phyloP scores from a whole-genome alignment of 37 sponge, comb jelly and placozoan species.

The Ianthella basta region DNA sequence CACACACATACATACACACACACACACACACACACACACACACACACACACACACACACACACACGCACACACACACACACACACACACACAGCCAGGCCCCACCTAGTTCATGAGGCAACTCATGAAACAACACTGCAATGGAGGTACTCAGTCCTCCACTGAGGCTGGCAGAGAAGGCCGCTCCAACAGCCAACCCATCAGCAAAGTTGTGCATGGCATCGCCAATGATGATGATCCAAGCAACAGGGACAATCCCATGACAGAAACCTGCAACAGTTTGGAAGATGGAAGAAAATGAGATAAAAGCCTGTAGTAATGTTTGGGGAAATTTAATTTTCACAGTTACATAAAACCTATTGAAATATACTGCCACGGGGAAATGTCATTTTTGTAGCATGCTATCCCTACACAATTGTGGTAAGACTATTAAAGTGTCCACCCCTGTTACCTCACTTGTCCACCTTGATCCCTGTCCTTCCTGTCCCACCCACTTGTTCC shows the following conservation, averaged over 20 bases:
- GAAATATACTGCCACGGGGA: too few relatives aligned
- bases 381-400: too few relatives aligned
- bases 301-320: too few relatives aligned
- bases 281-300: too few relatives aligned
- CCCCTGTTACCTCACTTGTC: too few relatives aligned
- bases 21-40: not conserved
- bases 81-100: constrained; percentile 32
- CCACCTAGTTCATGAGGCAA: constrained; percentile 85
- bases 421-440: too few relatives aligned
- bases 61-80: not conserved
- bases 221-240: constrained; percentile 75
- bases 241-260: constrained; percentile 59
- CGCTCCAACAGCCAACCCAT: constrained; percentile 85
- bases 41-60: not conserved
- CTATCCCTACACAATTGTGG: too few relatives aligned
- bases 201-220: constrained; percentile 85
- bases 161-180: constrained; percentile 70
- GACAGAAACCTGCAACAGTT: constrained; percentile 34
- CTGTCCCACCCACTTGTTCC: too few relatives aligned
- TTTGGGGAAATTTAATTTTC: too few relatives aligned
- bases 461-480: too few relatives aligned
- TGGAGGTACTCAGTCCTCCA: constrained; percentile 68
- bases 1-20: too few relatives aligned
- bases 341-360: too few relatives aligned
- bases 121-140: constrained; percentile 95